Evolutionary conservation across 2,113 vertebrate species (phyloP).

Genomic region (Asarcornis scutulata): DNA sequence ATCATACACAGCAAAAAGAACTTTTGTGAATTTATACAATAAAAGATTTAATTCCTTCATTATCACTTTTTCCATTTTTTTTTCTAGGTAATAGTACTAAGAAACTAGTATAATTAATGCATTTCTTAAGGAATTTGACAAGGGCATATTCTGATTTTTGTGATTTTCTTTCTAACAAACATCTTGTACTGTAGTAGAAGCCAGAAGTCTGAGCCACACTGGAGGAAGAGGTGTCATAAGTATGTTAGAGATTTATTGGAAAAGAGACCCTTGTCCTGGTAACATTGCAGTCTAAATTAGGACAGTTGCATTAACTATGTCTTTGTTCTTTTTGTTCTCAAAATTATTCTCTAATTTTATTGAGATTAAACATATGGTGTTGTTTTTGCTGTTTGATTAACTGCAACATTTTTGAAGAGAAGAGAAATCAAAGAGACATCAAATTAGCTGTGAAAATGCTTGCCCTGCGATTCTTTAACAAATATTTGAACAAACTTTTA

Average conservation of each 20-base stretch:
- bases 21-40: not conserved
- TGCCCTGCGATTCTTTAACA: not conserved
- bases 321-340: not conserved
- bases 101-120: not conserved
- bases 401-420: not conserved
- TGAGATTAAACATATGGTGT: conserved; percentile 7
- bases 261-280: not conserved
- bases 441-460: conserved; percentile 48
- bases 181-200: not conserved
- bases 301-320: not conserved
- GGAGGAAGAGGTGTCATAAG: not conserved
- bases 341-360: conserved; percentile 13
- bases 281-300: not conserved
- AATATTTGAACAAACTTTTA: conserved; percentile 23
- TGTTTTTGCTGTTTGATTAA: conserved; percentile 20
- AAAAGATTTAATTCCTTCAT: not conserved
- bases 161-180: not conserved
- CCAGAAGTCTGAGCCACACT: not conserved
- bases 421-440: conserved; percentile 23
- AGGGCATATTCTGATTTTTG: not conserved
- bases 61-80: not conserved
- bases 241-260: not conserved
- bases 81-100: not conserved
- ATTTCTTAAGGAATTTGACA: not conserved
- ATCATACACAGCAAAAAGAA: not conserved